Percentiles rank a stretch among this genome's conserved stretches.
Conservation (phyloP, 2,113 vertebrate species). For the Gnathonemus echidnorhynchus region DNA sequence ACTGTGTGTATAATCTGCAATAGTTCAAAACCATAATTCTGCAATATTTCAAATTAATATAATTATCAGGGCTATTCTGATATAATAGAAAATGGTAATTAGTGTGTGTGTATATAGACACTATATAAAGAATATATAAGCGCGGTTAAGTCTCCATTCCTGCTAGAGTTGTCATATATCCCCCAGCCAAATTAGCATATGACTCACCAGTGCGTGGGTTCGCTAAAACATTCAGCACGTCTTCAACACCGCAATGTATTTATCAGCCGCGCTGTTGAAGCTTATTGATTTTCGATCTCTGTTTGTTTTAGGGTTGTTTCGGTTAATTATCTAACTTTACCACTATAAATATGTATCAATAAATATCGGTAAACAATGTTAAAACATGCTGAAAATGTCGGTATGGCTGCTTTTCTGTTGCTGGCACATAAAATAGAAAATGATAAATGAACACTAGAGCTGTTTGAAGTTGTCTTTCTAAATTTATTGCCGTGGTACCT, state of each 20-base stretch:
- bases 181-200: constrained; percentile 4
- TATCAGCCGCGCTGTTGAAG: not conserved
- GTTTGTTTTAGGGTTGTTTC: not conserved
- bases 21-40: not conserved
- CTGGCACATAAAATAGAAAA: not conserved
- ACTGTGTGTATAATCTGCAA: not conserved
- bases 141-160: not conserved
- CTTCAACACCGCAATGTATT: not conserved
- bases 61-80: not conserved
- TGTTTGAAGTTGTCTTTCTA: not conserved
- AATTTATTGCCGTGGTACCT: not conserved
- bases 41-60: not conserved
- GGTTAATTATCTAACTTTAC: not conserved
- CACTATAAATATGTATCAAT: not conserved
- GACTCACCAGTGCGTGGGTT: not conserved
- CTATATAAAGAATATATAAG: not conserved
- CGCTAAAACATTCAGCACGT: not conserved
- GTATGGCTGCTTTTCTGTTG: not conserved
- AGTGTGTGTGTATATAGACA: not conserved
- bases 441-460: not conserved
- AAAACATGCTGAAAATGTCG: not conserved
- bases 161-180: not conserved
- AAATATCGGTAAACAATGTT: not conserved
- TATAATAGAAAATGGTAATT: not conserved
- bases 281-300: not conserved